A percentile compares a stretch with the other conserved stretches of the same genome.
phyloP scores from a whole-genome alignment of 2,888 invertebrate genomes.

The Stenichneumon culpator region DNA sequence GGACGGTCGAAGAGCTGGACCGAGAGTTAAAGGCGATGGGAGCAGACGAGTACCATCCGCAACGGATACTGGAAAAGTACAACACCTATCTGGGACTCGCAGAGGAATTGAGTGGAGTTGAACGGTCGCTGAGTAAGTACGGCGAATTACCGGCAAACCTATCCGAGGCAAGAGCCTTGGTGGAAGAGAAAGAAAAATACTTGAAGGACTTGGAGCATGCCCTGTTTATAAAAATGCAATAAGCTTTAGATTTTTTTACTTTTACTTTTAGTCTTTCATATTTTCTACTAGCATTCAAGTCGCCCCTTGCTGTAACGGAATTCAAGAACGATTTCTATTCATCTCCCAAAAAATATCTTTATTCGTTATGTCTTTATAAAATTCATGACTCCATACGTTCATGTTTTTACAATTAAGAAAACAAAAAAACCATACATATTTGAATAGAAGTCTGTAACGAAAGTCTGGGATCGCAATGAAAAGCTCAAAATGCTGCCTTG shows the following conservation, averaged over 20 bases:
- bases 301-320: not conserved
- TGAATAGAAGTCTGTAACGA: not conserved
- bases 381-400: not conserved
- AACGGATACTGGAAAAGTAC: conserved; percentile 77
- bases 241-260: not conserved
- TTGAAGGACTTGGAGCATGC: conserved; percentile 74
- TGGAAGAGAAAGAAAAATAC: conserved; percentile 77
- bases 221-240: conserved; percentile 74
- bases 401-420: not conserved
- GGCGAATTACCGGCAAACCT: conserved; percentile 80
- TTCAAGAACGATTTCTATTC: not conserved
- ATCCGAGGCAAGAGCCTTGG: conserved; percentile 79
- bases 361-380: conserved; percentile 42
- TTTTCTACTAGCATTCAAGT: not conserved
- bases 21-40: conserved; percentile 73
- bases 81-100: conserved; percentile 72
- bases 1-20: conserved; percentile 74
- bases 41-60: conserved; percentile 72
- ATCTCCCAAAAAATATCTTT: conserved; percentile 47
- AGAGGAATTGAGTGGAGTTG: conserved; percentile 74
- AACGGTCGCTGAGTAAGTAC: conserved; percentile 75
- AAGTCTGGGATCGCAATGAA: not conserved
- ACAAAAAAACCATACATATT: not conserved
- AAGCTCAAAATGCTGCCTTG: not conserved
- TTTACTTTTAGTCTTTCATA: not conserved